Conservation (phyloP, 2,113 vertebrate genomes). For the Cochlearius cochlearius region DNA sequence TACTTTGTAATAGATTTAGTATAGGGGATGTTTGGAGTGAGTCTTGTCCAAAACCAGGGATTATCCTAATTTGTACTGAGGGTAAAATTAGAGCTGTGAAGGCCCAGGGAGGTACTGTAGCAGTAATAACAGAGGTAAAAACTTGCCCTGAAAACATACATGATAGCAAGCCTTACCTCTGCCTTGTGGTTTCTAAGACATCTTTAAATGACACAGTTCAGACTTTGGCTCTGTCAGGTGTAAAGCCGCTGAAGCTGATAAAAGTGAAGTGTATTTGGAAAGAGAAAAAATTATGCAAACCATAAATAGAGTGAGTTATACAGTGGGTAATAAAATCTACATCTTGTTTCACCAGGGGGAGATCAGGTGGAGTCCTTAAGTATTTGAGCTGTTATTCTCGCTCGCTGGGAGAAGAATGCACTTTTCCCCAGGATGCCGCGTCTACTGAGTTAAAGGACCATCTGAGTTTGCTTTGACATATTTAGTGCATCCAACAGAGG, state of each 20-base stretch:
- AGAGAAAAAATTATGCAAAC: conserved; percentile 53
- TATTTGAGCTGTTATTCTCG: conserved; percentile 27
- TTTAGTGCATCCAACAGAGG: conserved; percentile 28
- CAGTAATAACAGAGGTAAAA: background rate
- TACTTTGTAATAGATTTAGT: background rate
- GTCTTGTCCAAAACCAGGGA: conserved; percentile 22
- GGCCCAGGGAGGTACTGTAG: background rate
- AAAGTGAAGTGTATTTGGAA: conserved; percentile 37
- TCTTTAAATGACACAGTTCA: background rate
- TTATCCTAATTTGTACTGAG: conserved; percentile 44
- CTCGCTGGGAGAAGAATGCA: background rate
- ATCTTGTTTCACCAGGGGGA: conserved; percentile 53
- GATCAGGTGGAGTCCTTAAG: conserved; percentile 53
- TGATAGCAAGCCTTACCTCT: background rate
- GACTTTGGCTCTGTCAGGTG: background rate
- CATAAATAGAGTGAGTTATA: conserved; percentile 47
- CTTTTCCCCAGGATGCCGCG: background rate
- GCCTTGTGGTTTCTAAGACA: background rate
- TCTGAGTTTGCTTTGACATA: conserved; percentile 50
- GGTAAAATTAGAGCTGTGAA: background rate
- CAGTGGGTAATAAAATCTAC: conserved; percentile 57
- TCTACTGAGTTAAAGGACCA: conserved; percentile 17
- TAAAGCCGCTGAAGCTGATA: conserved; percentile 30
- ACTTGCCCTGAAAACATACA: background rate
- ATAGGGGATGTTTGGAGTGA: background rate